Base-by-base conservation (phyloP, 1,140 invertebrate species). In the Psix sp. region DNA sequence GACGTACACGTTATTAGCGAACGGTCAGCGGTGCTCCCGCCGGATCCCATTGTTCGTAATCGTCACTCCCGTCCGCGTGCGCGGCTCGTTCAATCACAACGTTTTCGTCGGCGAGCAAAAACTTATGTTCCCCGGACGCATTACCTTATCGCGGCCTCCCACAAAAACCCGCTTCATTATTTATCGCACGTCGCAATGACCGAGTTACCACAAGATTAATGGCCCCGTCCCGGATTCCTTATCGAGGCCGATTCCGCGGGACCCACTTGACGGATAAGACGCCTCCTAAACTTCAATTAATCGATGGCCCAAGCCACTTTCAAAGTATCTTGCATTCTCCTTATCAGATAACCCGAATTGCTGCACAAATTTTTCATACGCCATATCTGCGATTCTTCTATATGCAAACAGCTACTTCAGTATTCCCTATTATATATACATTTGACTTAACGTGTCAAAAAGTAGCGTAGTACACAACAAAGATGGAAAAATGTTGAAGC, bases 1-100 rank as follows among this genome's bases (percentile, higher is more conserved):
- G 75, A 77, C 76, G 66, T 81, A 83, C 81, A 81, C 76, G 76
- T 82, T 81, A 81, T 83, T 80, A 79, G 80, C 59, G 79, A 79
- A 62, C 76, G 77, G 70, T 76, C 78, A 81, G 72, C 79, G 76
- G 29, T 52, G 74, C 56, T 80, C 77, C 80, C 71, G 76, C 73
- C 43, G 76, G 63, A 74, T 77, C 76, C 80, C 67, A 82, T 83
- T 83, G 81, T 83, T 77, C 76, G 77, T 74, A 76, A 80, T 79
- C 74, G 77, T 83, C 80, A 75, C 77, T 78, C 72, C 35, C 73
- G 67, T 78, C 79, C 74, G 78, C 74, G 67, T 39, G 26, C 48
- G 16, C 11, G 20, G 45, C 36, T 48, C 51, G 36, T 66, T 45
- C 43, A 45, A 16, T 40, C 48, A 49, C 60, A 59, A 46, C 46